Evolutionary conservation across 2,888 invertebrate genomes (phyloP), one percentile per base, ranked within the genome.

Genomic region (Philaethria dido): DNA sequence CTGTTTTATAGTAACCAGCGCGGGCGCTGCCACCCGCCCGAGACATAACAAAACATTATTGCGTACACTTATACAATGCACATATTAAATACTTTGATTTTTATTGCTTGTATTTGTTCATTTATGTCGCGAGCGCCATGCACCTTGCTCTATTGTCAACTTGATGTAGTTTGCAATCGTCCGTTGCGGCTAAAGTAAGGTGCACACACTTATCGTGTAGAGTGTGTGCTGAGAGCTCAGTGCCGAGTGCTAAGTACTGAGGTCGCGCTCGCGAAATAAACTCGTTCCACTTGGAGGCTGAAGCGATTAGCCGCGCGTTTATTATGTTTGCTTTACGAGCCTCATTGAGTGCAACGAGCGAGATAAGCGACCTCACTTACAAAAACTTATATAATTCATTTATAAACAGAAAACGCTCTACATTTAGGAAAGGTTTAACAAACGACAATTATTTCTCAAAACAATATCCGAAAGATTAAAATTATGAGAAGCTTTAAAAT

Each of bases 81-180:
- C n/a, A n/a, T n/a, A n/a, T n/a, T n/a, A n/a, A n/a, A n/a, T n/a
- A n/a, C n/a, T n/a, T n/a, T n/a, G n/a, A n/a, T n/a, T n/a, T n/a
- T n/a, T n/a, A n/a, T n/a, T n/a, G n/a, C n/a, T n/a, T n/a, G n/a
- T n/a, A n/a, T n/a, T n/a, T n/a, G n/a, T n/a, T n/a, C n/a, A n/a
- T n/a, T n/a, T n/a, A n/a, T n/a, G 18, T 45, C 9, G 16, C 18
- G 16, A 45, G 16, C n/a, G 18, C 16, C 16, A 45, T 45, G 9
- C 16, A 45, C 45, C 9, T 45, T 16, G 16, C 45, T 45, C 45
- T 9, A 45, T n/a, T 8, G 16, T 18, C 45, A 45, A 45, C 16
- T 16, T 16, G 36, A 39, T 13, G 36, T 55, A n/a, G 16, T n/a
- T 54, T 42, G 25, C 67, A 68, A 72, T 72, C 68, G 66, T 69